Conservation (phyloP, 2,888 invertebrate genomes). For the Syrista parreyssii region DNA sequence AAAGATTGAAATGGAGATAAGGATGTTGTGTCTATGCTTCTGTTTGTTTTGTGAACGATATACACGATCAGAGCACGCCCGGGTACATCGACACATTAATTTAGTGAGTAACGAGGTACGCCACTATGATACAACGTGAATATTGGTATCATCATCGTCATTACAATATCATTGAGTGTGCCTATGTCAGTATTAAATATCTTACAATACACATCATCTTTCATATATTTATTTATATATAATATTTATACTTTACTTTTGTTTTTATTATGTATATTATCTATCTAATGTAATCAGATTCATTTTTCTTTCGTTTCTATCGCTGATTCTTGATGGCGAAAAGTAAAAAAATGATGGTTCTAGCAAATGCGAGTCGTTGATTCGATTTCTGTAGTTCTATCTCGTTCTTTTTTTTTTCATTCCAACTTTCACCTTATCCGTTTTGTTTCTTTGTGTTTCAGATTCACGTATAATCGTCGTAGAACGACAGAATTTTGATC, state of each 20-base stretch:
- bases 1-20: not conserved
- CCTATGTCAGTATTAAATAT: conserved; percentile 62
- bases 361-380: conserved; percentile 13
- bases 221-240: conserved; percentile 47
- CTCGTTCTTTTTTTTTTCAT: conserved; percentile 31
- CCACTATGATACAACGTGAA: conserved; percentile 60
- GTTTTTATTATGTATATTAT: conserved; percentile 52
- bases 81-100: conserved; percentile 62
- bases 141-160: conserved; percentile 45
- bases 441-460: not conserved
- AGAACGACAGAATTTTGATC: conserved; percentile 17
- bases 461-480: not conserved
- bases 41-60: not conserved
- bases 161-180: conserved; percentile 44
- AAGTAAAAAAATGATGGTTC: conserved; percentile 15
- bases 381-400: conserved; percentile 10
- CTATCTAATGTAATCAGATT: conserved; percentile 60
- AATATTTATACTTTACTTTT: conserved; percentile 50
- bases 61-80: conserved; percentile 40
- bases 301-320: conserved; percentile 41
- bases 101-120: conserved; percentile 58
- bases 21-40: not conserved
- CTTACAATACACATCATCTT: conserved; percentile 62
- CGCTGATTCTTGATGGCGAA: conserved; percentile 17
- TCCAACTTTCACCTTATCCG: conserved; percentile 37